Evolutionary conservation across 2,797 vertebrate genomes (phyloP).

Genomic region (Myotis planiceps): DNA sequence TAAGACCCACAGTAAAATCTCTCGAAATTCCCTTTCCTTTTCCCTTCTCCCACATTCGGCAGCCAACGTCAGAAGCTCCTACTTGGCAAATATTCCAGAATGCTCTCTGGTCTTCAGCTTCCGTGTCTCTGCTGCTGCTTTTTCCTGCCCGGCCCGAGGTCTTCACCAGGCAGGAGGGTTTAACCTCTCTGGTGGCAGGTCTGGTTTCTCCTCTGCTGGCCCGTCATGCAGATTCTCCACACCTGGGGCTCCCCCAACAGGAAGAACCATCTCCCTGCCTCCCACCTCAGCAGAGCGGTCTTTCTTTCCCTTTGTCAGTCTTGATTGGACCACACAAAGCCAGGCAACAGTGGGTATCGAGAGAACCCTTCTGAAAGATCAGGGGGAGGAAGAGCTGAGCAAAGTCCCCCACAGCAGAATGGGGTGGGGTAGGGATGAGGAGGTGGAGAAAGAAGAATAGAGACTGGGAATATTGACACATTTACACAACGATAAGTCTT

Average conservation of each 20-base stretch:
- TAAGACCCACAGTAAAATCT: neutral
- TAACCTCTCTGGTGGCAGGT: too few relatives aligned
- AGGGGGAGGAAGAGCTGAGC: neutral
- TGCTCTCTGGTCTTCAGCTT: neutral
- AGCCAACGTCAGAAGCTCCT: neutral
- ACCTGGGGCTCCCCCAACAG: neutral
- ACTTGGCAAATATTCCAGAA: neutral
- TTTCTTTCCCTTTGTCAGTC: neutral
- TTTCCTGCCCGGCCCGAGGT: neutral
- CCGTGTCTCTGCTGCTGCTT: neutral
- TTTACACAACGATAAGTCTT: neutral
- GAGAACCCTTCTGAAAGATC: neutral
- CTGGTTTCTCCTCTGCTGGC: neutral
- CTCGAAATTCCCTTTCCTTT: neutral
- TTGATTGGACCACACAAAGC: neutral
- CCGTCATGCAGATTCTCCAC: neutral
- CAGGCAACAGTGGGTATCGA: neutral
- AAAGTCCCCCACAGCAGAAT: neutral
- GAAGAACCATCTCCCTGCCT: neutral
- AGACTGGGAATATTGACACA: neutral
- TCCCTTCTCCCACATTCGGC: neutral
- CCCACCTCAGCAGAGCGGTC: neutral
- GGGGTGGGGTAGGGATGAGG: neutral
- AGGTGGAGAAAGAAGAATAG: neutral
- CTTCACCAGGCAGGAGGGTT: neutral